Conservation (phyloP, 1,140 invertebrate genomes). For the Sesamia nonagrioides region DNA sequence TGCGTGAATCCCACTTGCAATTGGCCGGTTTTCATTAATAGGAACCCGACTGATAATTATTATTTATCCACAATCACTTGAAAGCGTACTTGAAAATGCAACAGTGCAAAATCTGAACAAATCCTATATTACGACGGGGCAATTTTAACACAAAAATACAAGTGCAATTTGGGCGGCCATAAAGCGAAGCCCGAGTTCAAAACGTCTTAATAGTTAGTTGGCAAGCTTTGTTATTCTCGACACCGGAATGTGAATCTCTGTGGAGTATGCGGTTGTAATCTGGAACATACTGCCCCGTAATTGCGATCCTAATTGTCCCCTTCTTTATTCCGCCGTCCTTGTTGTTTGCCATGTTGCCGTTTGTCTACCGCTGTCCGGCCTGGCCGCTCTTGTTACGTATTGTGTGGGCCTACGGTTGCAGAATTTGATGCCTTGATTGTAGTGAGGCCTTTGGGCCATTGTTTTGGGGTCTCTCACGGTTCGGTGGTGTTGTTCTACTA, state of each 20-base stretch:
- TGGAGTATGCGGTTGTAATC: constrained; percentile 79
- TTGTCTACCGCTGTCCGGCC: constrained; percentile 29
- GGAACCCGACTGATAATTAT: not conserved
- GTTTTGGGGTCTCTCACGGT: not conserved
- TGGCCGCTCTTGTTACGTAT: constrained; percentile 49
- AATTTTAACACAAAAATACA: constrained; percentile 68
- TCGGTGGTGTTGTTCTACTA: not conserved
- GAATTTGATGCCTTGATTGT: constrained; percentile 41
- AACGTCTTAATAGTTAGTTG: constrained; percentile 84
- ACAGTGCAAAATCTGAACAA: constrained; percentile 51
- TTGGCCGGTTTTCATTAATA: no score
- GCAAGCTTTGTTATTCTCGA: constrained; percentile 75
- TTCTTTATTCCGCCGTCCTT: constrained; percentile 73
- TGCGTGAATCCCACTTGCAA: no score
- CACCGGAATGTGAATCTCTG: constrained; percentile 75
- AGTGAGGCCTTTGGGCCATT: constrained; percentile 20
- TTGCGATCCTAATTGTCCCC: constrained; percentile 86
- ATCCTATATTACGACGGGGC: constrained; percentile 56
- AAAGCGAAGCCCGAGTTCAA: constrained; percentile 59
- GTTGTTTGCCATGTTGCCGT: constrained; percentile 64
- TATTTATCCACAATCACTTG: not conserved
- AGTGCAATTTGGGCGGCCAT: constrained; percentile 61
- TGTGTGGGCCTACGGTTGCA: constrained; percentile 26
- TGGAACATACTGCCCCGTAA: constrained; percentile 86
- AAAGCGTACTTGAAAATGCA: constrained; percentile 35